Percentiles rank a stretch among this genome's conserved stretches.
Conservation (phyloP, 2,888 invertebrate genomes). For the Scaptomyza reducta region DNA sequence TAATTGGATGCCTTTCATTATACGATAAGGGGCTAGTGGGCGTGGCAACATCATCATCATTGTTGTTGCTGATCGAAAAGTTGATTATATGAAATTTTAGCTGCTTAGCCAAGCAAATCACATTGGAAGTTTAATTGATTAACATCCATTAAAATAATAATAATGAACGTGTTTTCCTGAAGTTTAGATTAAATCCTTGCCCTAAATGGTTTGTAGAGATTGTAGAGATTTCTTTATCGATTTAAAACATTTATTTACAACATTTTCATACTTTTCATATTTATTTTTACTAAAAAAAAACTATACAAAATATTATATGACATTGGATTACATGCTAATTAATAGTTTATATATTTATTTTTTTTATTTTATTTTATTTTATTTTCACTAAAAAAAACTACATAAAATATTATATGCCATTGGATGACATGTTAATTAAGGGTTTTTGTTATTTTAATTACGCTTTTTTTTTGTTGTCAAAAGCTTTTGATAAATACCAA, state of each 20-base stretch:
- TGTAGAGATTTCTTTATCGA: background rate
- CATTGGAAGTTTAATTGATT: constrained; percentile 13
- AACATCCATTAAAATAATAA: constrained; percentile 9
- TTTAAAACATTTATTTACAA: no score
- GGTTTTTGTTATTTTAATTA: no score
- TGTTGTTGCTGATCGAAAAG: constrained; percentile 33
- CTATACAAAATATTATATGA: no score
- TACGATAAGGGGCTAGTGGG: constrained; percentile 30
- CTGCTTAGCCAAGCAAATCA: constrained; percentile 13
- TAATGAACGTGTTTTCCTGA: background rate
- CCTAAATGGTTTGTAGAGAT: background rate
- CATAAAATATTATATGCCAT: no score
- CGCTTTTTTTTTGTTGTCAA: background rate
- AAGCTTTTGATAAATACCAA: background rate
- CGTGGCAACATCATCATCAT: constrained; percentile 22
- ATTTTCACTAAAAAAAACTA: no score
- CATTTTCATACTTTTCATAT: no score
- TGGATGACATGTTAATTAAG: no score
- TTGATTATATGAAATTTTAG: constrained; percentile 8
- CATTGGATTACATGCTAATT: no score
- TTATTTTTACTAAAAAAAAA: no score
- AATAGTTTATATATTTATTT: no score
- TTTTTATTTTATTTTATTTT: background rate
- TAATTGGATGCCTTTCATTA: constrained; percentile 77
- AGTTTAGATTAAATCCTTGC: background rate